Evolutionary conservation across 2,888 invertebrate species (phyloP).

Genomic region (Achlya flavicornis): DNA sequence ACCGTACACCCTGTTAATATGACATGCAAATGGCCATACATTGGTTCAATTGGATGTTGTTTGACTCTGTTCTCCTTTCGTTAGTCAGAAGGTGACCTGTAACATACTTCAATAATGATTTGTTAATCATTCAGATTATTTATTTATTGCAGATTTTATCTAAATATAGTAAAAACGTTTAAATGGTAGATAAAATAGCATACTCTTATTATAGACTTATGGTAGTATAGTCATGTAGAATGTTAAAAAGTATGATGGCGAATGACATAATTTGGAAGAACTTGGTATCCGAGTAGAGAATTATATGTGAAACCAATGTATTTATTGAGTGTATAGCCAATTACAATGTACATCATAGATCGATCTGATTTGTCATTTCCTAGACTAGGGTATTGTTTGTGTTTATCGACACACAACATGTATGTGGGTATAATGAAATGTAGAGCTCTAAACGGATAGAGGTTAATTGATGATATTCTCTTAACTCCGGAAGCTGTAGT

Average conservation of each 20-base stretch:
- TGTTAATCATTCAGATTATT: constrained; percentile 28
- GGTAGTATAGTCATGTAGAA: constrained; percentile 1
- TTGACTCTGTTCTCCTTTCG: constrained; percentile 51
- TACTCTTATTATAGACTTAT: not conserved
- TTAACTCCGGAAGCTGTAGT: not conserved
- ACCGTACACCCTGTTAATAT: constrained; percentile 37
- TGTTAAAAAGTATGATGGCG: constrained; percentile 1
- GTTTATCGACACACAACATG: not conserved
- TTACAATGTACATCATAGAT: constrained; percentile 38
- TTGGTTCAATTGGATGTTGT: constrained; percentile 46
- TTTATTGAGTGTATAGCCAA: constrained; percentile 52
- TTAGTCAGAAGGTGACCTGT: constrained; percentile 66
- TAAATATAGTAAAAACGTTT: constrained; percentile 16
- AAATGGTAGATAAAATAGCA: not conserved
- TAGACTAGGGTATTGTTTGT: not conserved
- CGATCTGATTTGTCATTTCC: constrained; percentile 48
- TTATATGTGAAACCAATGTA: constrained; percentile 48
- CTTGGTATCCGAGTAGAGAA: not conserved
- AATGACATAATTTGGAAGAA: not conserved
- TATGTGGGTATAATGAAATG: too few species aligned
- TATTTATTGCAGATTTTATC: not conserved
- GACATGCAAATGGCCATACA: constrained; percentile 48
- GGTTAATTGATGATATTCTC: not conserved
- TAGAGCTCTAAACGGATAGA: too few species aligned
- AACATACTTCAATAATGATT: constrained; percentile 57